phyloP scores from a whole-genome alignment of 2,888 invertebrate genomes.

The Polymixis lichenea region DNA sequence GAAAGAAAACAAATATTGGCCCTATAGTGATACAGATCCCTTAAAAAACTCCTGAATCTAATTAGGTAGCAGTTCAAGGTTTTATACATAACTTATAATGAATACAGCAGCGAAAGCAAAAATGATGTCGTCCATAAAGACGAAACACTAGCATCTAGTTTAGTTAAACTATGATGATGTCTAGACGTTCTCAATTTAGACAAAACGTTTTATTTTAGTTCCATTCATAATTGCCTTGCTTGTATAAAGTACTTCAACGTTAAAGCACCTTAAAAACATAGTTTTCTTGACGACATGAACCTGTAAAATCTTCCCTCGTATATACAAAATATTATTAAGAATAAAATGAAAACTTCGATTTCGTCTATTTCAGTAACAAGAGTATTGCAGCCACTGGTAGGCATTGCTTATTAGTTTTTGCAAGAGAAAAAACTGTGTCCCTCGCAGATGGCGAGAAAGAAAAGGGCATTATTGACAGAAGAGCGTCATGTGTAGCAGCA shows the following conservation, averaged over 20 bases:
- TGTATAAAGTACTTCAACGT: background rate
- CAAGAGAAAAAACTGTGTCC: conserved; percentile 2
- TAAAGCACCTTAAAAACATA: too few species aligned
- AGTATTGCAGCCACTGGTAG: background rate
- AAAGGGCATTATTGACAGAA: conserved; percentile 25
- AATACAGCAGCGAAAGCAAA: conserved; percentile 9
- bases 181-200: conserved; percentile 14
- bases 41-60: conserved; percentile 31
- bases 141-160: background rate
- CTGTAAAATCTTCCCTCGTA: too few species aligned
- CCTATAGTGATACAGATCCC: background rate
- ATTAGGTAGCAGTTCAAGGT: conserved; percentile 11
- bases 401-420: conserved; percentile 14
- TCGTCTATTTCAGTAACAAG: background rate
- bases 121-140: conserved; percentile 5
- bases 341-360: background rate
- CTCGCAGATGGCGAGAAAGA: conserved; percentile 17
- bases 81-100: background rate
- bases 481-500: background rate
- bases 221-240: background rate
- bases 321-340: background rate
- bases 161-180: conserved; percentile 12
- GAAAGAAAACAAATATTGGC: conserved; percentile 7
- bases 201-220: background rate
- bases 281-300: background rate